Percentiles rank a stretch among this genome's conserved stretches.
Conservation (phyloP, 2,888 invertebrate genomes). For the Mythimna ferrago region DNA sequence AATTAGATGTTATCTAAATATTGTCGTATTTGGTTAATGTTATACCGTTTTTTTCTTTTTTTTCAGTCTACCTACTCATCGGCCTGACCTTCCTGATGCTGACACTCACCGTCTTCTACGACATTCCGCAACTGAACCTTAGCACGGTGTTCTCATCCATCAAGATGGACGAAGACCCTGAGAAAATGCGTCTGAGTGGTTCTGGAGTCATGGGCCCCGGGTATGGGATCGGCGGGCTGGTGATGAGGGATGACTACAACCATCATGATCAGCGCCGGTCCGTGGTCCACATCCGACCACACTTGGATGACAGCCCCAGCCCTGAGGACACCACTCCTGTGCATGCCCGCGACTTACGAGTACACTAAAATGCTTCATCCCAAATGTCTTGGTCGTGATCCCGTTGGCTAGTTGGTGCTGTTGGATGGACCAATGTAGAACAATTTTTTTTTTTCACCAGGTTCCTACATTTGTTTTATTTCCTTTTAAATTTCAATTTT, state of each 20-base stretch:
- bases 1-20: no score
- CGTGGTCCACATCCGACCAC: conserved; percentile 92
- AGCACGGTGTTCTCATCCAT: conserved; percentile 94
- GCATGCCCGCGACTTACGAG: conserved; percentile 90
- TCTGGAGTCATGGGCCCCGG: conserved; percentile 87
- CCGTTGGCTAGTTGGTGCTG: conserved; percentile 56
- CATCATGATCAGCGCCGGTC: conserved; percentile 90
- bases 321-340: conserved; percentile 93
- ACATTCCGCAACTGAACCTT: conserved; percentile 96
- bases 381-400: conserved; percentile 30
- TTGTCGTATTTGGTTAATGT: background rate
- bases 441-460: conserved; percentile 17
- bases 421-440: conserved; percentile 58
- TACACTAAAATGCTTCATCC: conserved; percentile 80
- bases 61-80: conserved; percentile 94
- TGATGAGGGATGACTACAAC: conserved; percentile 86
- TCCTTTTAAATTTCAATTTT: background rate
- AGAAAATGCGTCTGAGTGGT: conserved; percentile 92
- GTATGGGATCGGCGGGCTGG: conserved; percentile 85
- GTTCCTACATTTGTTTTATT: conserved; percentile 7
- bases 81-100: conserved; percentile 97
- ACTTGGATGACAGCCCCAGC: conserved; percentile 93
- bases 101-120: conserved; percentile 95
- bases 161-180: conserved; percentile 91
- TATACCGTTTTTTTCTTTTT: background rate